A percentile compares a stretch with the other conserved stretches of the same genome.
Evolutionary conservation across 2,113 vertebrate species (phyloP).

Genomic region (Carlito syrichta): DNA sequence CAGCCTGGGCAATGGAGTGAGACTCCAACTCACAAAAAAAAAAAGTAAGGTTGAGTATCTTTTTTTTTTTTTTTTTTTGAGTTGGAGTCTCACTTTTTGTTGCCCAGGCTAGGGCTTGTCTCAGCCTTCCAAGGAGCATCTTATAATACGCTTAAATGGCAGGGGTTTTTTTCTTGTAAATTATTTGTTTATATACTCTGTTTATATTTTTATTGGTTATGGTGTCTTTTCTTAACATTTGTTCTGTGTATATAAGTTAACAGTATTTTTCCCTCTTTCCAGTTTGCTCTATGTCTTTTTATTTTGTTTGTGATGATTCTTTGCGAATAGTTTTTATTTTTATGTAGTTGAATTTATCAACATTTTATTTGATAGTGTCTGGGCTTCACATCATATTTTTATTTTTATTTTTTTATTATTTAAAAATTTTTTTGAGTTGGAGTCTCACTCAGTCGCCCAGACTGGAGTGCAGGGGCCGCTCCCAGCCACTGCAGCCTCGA

Average conservation of each 20-base stretch:
- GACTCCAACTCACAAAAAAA: no score
- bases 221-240: neutral
- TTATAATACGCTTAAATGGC: constrained; percentile 1
- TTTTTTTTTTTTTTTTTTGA: no score
- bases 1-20: no score
- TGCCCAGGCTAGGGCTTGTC: no score
- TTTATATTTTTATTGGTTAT: constrained; percentile 24
- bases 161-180: neutral
- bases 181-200: neutral
- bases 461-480: neutral
- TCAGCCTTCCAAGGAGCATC: no score
- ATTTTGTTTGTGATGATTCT: neutral
- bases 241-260: neutral
- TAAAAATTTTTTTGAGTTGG: neutral
- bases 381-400: no score
- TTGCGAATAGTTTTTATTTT: neutral
- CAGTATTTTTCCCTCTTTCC: neutral
- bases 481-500: neutral
- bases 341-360: neutral
- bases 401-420: no score
- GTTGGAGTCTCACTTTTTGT: no score
- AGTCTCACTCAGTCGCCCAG: neutral
- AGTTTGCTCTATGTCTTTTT: neutral
- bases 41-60: no score
- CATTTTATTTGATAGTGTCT: constrained; percentile 9